Base-by-base conservation (phyloP, 1,140 invertebrate genomes). In the Halictus rubicundus region DNA sequence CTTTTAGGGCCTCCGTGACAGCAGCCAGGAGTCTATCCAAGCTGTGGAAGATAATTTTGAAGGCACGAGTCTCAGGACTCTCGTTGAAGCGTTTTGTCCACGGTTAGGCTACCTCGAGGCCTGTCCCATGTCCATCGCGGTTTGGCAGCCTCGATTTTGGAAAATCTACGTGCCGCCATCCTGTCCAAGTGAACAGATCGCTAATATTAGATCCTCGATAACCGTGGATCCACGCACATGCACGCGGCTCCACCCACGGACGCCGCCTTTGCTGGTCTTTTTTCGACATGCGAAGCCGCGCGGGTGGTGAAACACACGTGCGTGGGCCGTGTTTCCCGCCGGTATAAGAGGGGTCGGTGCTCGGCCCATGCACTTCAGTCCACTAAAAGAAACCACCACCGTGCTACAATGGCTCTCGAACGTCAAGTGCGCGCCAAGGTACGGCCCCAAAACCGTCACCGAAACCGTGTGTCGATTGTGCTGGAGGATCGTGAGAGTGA, bases 371-470 rank as follows among this genome's bases (percentile, higher is more conserved):
- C 88, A 92, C 90, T 90, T 92, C 90, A 92, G 91, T 91, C 86
- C 89, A 88, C 90, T 92, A 75, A 87, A 88, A 93, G 81, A 88
- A 89, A 91, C 91, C 49, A 92, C 88, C 88, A 91, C 90, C 32
- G 16, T 46, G 52, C 69, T 94, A 94, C 85, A 87, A 96, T 96
- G 96, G 96, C 96, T 94, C 94, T 96, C 89, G 96, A 96, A 95
- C 95, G 96, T 94, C 95, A 96, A 95, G 96, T 96, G 91, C 95
- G 95, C 89, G 95, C 95, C 90, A 96, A 96, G 95, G 96, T 96
- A 94, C 94, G 92, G 16, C 27, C 49, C 27, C 16, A 21, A 27
- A n/a, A 63, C 6, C 69, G 52, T 46, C 60, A 65, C 27, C 60
- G 42, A 42, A 14, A 10, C 42, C 32, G 46, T 42, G 60, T 37